Conservation (phyloP, 2,888 invertebrate genomes). For the Pseudoips prasinana region DNA sequence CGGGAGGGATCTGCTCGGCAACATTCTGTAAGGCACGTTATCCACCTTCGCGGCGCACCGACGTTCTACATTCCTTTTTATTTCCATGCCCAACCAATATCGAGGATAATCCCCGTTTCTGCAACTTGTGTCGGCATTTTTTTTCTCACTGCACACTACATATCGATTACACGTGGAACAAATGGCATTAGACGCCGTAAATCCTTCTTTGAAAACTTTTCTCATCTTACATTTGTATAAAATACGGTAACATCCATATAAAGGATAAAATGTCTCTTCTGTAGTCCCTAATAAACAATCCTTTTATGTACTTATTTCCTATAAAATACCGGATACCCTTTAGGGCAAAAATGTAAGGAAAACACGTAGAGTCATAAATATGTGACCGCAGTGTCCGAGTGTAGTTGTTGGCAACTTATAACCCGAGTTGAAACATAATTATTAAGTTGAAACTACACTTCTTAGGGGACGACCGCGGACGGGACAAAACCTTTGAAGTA, state of each 20-base stretch:
- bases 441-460: conserved; percentile 34
- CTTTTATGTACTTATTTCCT: conserved; percentile 11
- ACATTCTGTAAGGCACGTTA: conserved; percentile 43
- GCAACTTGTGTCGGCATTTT: conserved; percentile 43
- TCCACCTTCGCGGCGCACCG: conserved; percentile 39
- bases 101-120: conserved; percentile 56
- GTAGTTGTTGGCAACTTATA: conserved; percentile 31
- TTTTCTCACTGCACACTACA: conserved; percentile 29
- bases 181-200: conserved; percentile 32
- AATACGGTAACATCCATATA: conserved; percentile 25
- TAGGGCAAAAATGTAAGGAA: conserved; percentile 28
- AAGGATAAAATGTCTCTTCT: conserved; percentile 18
- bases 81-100: conserved; percentile 47
- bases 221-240: conserved; percentile 10
- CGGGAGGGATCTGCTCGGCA: conserved; percentile 31
- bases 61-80: conserved; percentile 47
- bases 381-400: conserved; percentile 28
- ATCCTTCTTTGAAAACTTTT: conserved; percentile 24
- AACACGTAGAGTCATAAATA: conserved; percentile 36
- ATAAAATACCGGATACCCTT: conserved; percentile 21
- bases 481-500: conserved; percentile 25
- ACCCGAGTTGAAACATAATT: conserved; percentile 30
- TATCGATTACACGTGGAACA: conserved; percentile 37
- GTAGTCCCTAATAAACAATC: conserved; percentile 28
- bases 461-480: conserved; percentile 13